Evolutionary conservation across 2,888 invertebrate species (phyloP), one percentile per base, ranked within the genome.

Genomic region (Hyposoter didymator): DNA sequence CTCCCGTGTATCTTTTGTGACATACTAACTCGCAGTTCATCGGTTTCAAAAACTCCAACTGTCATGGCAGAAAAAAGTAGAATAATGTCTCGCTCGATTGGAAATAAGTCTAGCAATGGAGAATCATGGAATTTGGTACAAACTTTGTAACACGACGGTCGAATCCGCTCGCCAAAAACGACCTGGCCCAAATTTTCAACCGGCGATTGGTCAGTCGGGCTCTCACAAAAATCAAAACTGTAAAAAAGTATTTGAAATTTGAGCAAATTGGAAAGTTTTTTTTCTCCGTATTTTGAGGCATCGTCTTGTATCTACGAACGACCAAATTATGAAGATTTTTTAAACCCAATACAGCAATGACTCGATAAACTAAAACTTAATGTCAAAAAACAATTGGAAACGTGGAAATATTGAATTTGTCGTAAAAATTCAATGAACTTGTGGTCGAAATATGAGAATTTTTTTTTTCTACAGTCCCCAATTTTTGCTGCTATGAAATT

Each of bases 181-280:
- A 99, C 99, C 95, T 99, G 99, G 0, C 99, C 99, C 76, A 99
- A 96, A 92, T 99, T 99, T 94, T 99, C 99, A 0, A 98, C 98
- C 0, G 99, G 99, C 0, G 98, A 98, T 89, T 97, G 96, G 43
- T 96, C 96, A 72, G 91, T 90, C 90, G 96, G 96, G 5, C 96
- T 95, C 32, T 95, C 93, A 94, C 99, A 99, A 94, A 99, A 99
- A 94, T 99, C 99, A 94, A 99, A 99, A 93, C 96, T 96, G 92
- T 49, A 94, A 82, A 17, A 49, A 52, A 45, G 1, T 14, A 17
- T 3, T 39, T n/a, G 2, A 22, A 22, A 45, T 5, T 47, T 45
- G 19, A 64, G 14, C 47, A 19, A 72, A 64, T 2, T 0, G 1
- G 14, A 19, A 2, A 55, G 43, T 55, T 39, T 22, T 39, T 55